Evolutionary conservation across 2,888 invertebrate species (phyloP).

Genomic region (Lypha dubia): DNA sequence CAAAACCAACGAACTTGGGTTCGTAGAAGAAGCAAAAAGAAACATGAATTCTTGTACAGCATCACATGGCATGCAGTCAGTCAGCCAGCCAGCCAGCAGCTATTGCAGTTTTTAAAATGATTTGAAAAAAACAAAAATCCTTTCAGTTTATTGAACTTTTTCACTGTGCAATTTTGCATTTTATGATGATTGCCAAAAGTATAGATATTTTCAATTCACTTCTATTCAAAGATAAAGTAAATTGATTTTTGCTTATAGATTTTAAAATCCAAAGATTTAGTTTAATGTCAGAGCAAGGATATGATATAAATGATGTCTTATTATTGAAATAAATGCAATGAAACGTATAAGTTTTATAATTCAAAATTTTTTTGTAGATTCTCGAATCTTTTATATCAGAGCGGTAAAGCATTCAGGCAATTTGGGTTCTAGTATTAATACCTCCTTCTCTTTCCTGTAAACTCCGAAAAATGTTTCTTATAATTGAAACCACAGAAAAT

Average conservation of each 20-base stretch:
- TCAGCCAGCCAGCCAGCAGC: constrained; percentile 48
- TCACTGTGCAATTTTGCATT: constrained; percentile 31
- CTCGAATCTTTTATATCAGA: too few species aligned
- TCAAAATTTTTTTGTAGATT: too few species aligned
- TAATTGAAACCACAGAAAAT: too few species aligned
- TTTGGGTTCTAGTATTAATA: too few species aligned
- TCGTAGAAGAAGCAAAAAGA: constrained; percentile 21
- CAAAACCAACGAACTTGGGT: constrained; percentile 23
- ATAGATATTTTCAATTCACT: constrained; percentile 43
- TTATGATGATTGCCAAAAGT: constrained; percentile 66
- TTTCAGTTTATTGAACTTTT: constrained; percentile 68
- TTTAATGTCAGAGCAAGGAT: background rate
- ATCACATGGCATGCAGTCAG: constrained; percentile 15
- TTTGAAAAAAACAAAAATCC: too few species aligned
- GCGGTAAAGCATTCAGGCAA: too few species aligned
- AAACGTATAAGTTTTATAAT: too few species aligned
- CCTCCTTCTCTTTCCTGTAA: too few species aligned
- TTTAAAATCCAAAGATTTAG: constrained; percentile 5
- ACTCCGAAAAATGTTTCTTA: too few species aligned
- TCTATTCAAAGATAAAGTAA: constrained; percentile 58
- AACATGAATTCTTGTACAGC: constrained; percentile 39
- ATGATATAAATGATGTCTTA: background rate
- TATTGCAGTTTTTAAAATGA: constrained; percentile 40
- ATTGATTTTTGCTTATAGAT: constrained; percentile 56
- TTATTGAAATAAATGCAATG: background rate